Conservation (phyloP, 2,113 vertebrate species). For the Planiliza haematocheilus region DNA sequence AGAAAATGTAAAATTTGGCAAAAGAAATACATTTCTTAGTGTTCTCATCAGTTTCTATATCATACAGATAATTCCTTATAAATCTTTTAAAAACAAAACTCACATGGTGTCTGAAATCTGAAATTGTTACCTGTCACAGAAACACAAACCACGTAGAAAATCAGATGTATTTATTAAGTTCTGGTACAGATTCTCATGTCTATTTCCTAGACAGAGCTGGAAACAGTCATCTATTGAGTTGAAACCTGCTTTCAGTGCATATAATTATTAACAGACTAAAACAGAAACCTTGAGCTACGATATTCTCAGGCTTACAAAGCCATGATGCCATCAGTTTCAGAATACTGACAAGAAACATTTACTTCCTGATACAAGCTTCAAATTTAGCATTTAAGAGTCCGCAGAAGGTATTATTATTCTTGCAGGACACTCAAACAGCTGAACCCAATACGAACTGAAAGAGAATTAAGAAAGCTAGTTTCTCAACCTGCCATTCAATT, state of each 20-base stretch:
- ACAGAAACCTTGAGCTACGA: neutral
- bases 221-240: constrained; percentile 3
- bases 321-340: neutral
- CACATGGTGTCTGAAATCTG: no score
- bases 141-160: constrained; percentile 23
- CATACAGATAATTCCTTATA: no score
- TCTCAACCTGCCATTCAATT: constrained; percentile 59
- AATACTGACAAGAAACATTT: constrained; percentile 11
- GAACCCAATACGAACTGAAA: constrained; percentile 41
- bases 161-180: constrained; percentile 51
- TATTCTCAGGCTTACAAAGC: constrained; percentile 8
- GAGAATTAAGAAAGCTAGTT: constrained; percentile 53
- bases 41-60: neutral
- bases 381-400: constrained; percentile 25
- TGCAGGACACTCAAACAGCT: constrained; percentile 34
- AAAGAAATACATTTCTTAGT: neutral
- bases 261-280: neutral
- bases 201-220: constrained; percentile 18
- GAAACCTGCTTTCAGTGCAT: constrained; percentile 25
- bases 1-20: no score
- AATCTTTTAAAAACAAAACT: no score
- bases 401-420: constrained; percentile 42
- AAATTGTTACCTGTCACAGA: neutral
- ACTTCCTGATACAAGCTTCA: constrained; percentile 21
- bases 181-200: constrained; percentile 15